Base-by-base conservation (phyloP, 64 coral and sea anemone genomes). In the Dendronephthya gigantea region DNA sequence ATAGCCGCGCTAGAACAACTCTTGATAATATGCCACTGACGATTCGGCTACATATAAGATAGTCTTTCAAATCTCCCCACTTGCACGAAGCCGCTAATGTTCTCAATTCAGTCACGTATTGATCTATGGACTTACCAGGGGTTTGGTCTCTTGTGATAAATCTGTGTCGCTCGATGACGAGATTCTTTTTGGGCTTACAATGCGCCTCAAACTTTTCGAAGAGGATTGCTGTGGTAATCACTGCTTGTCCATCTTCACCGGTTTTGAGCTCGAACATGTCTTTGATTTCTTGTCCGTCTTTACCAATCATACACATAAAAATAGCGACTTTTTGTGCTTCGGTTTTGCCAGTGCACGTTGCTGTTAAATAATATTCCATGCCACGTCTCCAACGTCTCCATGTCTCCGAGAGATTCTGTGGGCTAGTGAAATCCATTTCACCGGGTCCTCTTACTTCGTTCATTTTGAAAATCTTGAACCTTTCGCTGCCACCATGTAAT, bases 331-430 rank as follows among this genome's bases (percentile, higher is more conserved):
- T 86, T 43, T 31, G 72, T 17, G 72, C 72, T 31, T 25, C 85
- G 19, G 23, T 41, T 81, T 81, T 87, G 19, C 81, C 68, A 0
- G 86, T 50, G 14, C 69, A 34, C 12, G 49, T 66, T 62, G 85
- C 85, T 15, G 23, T 72, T 55, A 58, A 30, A 51, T 62, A 88
- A 83, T 88, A 88, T 76, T 87, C 85, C 62, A 87, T 79, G 22
- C 85, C 85, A 48, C 68, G 66, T 49, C n/a, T 87, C 85, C 68
- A 87, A 29, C 68, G 39, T 12, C 68, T 29, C 85, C 85, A 87
- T 35, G 13, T 79, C 76, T 76, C 68, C 11, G 68, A 76, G 35
- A 87, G 27, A 69, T 86, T 86, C 15, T 70, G 39, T 36, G 50
- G 50, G 39, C 23, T 86, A 0, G 56, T 41, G 69, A 86, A 86